Percentiles rank a stretch among this genome's conserved stretches.
Evolutionary conservation across 2,888 invertebrate species (phyloP).

Genomic region (Julus scanicus): DNA sequence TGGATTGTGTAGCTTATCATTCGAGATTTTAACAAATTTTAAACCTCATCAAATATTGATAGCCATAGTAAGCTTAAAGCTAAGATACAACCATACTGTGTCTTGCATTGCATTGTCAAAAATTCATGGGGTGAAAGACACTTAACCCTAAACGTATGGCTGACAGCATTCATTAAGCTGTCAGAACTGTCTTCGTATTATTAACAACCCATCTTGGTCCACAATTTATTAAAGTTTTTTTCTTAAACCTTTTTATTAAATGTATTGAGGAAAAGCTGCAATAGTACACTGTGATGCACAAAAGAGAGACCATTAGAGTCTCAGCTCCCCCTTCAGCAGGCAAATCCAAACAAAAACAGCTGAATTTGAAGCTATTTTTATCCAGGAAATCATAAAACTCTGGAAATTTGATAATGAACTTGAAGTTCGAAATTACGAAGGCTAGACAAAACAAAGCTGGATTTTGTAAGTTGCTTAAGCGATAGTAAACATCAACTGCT

Average conservation of each 20-base stretch:
- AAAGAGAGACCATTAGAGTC: neutral
- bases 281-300: neutral
- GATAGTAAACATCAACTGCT: neutral
- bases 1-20: too few species aligned
- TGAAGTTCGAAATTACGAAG: neutral
- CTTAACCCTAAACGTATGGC: neutral
- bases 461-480: conserved; percentile 10
- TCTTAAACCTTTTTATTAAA: neutral
- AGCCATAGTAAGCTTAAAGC: too few species aligned
- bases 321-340: neutral
- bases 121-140: neutral
- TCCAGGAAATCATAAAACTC: neutral
- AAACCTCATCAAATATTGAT: too few species aligned
- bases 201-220: neutral
- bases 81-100: neutral
- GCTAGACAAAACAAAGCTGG: neutral
- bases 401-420: conserved; percentile 29
- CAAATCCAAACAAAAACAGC: conserved; percentile 7
- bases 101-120: neutral
- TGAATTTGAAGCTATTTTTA: conserved; percentile 17
- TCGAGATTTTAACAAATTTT: too few species aligned
- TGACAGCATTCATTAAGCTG: neutral
- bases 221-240: neutral
- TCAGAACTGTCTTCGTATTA: neutral
- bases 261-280: neutral